These are phyloP conservation scores for Poecilia wingei DNA, from an alignment of 2,797 vertebrate genomes.

Conservation along the genomic window DNA sequence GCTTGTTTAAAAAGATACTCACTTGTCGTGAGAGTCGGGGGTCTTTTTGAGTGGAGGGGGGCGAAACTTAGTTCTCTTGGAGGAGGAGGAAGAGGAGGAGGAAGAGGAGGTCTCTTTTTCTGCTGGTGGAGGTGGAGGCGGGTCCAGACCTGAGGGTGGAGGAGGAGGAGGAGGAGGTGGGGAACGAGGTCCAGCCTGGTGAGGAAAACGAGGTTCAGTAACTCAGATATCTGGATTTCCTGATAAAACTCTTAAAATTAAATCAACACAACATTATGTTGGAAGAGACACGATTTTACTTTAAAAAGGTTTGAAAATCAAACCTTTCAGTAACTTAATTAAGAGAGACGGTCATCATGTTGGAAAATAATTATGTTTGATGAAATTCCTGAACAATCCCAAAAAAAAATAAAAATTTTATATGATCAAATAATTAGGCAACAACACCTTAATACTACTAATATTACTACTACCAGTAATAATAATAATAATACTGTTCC, in stretches of 20 bases:
- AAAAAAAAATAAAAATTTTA: background rate
- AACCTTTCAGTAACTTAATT: background rate
- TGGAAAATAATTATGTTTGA: background rate
- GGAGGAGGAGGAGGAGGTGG: slow-evolving; percentile 62
- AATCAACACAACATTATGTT: background rate
- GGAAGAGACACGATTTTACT: background rate
- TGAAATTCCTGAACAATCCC: background rate
- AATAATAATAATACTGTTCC: background rate
- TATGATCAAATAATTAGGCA: background rate
- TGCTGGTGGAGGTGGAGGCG: slow-evolving; percentile 65
- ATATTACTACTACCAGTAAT: background rate
- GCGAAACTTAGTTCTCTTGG: slow-evolving; percentile 89
- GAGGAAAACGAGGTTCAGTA: background rate
- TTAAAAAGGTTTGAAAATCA: background rate
- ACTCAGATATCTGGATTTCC: background rate
- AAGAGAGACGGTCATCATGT: background rate
- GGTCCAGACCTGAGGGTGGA: slow-evolving; percentile 73
- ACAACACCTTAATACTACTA: background rate
- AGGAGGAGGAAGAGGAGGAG: slow-evolving; percentile 47
- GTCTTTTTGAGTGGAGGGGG: slow-evolving; percentile 92
- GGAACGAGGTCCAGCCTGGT: slow-evolving; percentile 74
- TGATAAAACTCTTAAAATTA: background rate
- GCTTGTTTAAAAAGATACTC: slow-evolving; percentile 57
- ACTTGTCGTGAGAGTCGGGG: slow-evolving; percentile 89
- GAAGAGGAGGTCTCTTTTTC: slow-evolving; percentile 77